Evolutionary conservation across 2,888 invertebrate genomes (phyloP), one percentile per base, ranked within the genome.

Genomic region (Andrena camellia): DNA sequence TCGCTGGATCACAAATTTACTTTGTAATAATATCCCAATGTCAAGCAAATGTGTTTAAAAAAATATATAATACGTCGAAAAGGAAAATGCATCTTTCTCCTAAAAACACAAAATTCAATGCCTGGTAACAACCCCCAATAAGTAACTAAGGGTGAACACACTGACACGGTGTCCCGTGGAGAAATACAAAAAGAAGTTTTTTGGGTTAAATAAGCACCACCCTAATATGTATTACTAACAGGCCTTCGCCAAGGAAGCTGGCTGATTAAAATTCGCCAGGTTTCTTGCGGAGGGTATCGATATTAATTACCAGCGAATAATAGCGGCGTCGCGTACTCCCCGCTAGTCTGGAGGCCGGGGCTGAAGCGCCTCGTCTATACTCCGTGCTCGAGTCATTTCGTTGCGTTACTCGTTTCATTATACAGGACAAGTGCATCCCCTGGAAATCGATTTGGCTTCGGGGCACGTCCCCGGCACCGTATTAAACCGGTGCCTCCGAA

Each of bases 391-490:
- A 63, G 50, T 81, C 62, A 57, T 79, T 81, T 63, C 62, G 48
- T 57, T 57, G 52, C 79, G 79, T 78, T 63, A 78, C 72, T 68
- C 71, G 72, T 79, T 73, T 72, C 78, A 79, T 81, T 81, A 81
- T 81, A 71, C 67, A 59, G 63, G 70, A 72, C 66, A 80, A 69
- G 70, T 81, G 62, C 52, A 74, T 57, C 54, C 17, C 42, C 42
- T 8, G 70, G 63, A 52, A 81, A 81, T 81, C 70, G 81, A 82
- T 82, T 81, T 60, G 35, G 70, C 59, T 66, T 20, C 52, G 26
- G 62, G 71, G 67, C 67, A 63, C 64, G 67, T 71, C 50, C 10
- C 33, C 50, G 35, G 50, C 59, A 29, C 26, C 50, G 62, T 81
- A 76, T 81, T 76, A 76, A 72, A 67, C 42, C 68, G 62, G 33